These are phyloP conservation scores for Campaea margaritaria DNA, from an alignment of 2,888 invertebrate species.

Conservation along the genomic window DNA sequence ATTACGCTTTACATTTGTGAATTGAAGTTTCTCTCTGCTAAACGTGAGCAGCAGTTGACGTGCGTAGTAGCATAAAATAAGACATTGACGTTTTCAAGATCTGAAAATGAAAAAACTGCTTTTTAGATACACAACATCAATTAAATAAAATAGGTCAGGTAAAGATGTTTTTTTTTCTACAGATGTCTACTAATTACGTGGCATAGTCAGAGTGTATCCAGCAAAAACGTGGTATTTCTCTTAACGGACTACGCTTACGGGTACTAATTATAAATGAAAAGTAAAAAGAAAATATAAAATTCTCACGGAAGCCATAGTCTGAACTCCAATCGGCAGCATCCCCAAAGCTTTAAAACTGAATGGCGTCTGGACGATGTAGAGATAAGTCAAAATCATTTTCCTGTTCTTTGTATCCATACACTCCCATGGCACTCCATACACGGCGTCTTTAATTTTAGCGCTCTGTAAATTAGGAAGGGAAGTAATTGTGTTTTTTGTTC, in stretches of 20 bases:
- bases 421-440: constrained; percentile 57
- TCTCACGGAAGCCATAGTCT: constrained; percentile 54
- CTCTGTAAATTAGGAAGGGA: constrained; percentile 41
- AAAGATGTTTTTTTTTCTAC: too few species aligned
- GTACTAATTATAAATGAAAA: too few species aligned
- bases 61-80: constrained; percentile 44
- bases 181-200: too few species aligned
- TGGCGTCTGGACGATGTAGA: constrained; percentile 48
- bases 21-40: not conserved
- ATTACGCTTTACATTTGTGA: too few species aligned
- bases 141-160: too few species aligned
- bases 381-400: constrained; percentile 44
- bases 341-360: constrained; percentile 52
- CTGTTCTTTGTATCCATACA: constrained; percentile 50
- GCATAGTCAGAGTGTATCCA: too few species aligned
- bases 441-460: constrained; percentile 46
- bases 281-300: not conserved
- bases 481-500: not conserved
- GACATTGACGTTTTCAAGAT: constrained; percentile 49
- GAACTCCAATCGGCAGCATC: constrained; percentile 50
- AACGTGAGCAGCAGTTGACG: not conserved
- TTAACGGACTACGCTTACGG: too few species aligned
- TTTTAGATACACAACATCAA: not conserved
- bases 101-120: constrained; percentile 39
- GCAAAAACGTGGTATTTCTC: too few species aligned